Evolutionary conservation across 2,888 invertebrate genomes (phyloP).

Genomic region (Nysson spinosus): DNA sequence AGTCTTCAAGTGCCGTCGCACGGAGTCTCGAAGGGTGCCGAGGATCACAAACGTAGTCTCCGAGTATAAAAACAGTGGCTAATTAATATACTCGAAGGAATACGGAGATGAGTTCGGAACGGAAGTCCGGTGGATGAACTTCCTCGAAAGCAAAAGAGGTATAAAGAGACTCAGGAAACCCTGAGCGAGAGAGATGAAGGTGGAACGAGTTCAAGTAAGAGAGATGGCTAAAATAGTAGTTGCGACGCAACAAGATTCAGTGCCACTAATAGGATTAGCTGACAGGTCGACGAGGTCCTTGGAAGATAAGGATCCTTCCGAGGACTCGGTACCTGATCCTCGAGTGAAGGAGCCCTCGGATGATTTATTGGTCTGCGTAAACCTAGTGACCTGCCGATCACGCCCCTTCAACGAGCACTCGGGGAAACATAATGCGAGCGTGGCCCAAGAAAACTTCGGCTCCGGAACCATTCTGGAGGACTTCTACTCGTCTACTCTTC

Average conservation of each 20-base stretch:
- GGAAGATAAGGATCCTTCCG: slow-evolving; percentile 55
- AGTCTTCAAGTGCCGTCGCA: too few relatives aligned
- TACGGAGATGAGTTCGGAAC: slow-evolving; percentile 5
- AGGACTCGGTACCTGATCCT: slow-evolving; percentile 57
- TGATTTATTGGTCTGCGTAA: slow-evolving; percentile 69
- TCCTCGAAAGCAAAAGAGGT: slow-evolving; percentile 17
- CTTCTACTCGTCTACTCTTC: too few relatives aligned
- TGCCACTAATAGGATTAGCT: slow-evolving; percentile 69
- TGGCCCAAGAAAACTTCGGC: slow-evolving; percentile 11
- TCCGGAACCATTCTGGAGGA: not conserved
- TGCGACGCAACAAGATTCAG: slow-evolving; percentile 55
- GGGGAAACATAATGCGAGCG: slow-evolving; percentile 33
- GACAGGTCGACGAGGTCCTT: slow-evolving; percentile 64
- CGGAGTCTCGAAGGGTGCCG: too few relatives aligned
- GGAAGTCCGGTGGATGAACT: slow-evolving; percentile 28
- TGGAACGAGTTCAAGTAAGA: not conserved
- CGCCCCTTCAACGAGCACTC: slow-evolving; percentile 52
- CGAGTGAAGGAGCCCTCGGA: slow-evolving; percentile 16
- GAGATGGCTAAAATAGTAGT: slow-evolving; percentile 44
- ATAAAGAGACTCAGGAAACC: slow-evolving; percentile 2
- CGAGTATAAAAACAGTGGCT: too few relatives aligned
- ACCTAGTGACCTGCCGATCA: slow-evolving; percentile 68
- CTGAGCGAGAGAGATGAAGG: slow-evolving; percentile 12
- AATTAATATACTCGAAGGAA: too few relatives aligned
- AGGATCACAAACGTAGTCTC: too few relatives aligned